Conservation (phyloP, 1,140 invertebrate species). For the Drosophila nigromelanica region DNA sequence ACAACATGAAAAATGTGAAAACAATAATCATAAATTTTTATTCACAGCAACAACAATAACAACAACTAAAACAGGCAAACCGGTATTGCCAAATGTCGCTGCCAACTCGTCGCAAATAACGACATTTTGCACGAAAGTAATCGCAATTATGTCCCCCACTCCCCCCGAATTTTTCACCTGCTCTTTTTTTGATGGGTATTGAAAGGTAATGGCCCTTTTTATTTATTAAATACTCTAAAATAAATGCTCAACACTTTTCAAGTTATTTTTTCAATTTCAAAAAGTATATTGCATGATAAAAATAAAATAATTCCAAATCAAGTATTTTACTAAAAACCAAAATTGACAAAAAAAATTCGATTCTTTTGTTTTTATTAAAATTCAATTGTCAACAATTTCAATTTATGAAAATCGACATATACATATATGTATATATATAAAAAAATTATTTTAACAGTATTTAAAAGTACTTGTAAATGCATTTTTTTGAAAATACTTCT, state of each 20-base stretch:
- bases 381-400: too few species aligned
- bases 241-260: background rate
- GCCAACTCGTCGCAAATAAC: slow-evolving; percentile 12
- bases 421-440: too few species aligned
- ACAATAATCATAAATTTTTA: slow-evolving; percentile 84
- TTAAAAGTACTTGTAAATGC: too few species aligned
- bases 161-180: too few species aligned
- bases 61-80: background rate
- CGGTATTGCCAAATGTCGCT: slow-evolving; percentile 38
- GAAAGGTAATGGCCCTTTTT: background rate
- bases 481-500: too few species aligned
- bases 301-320: too few species aligned
- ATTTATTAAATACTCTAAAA: background rate
- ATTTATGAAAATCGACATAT: too few species aligned
- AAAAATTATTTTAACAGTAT: too few species aligned
- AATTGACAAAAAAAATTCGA: too few species aligned
- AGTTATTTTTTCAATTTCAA: background rate
- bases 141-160: slow-evolving; percentile 31
- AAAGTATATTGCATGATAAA: too few species aligned
- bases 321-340: too few species aligned
- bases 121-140: slow-evolving; percentile 31
- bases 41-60: slow-evolving; percentile 50
- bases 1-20: slow-evolving; percentile 82
- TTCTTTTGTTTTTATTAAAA: too few species aligned
- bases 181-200: background rate